Conservation (phyloP, 2,797 vertebrate species). For the Myotis daubentonii region DNA sequence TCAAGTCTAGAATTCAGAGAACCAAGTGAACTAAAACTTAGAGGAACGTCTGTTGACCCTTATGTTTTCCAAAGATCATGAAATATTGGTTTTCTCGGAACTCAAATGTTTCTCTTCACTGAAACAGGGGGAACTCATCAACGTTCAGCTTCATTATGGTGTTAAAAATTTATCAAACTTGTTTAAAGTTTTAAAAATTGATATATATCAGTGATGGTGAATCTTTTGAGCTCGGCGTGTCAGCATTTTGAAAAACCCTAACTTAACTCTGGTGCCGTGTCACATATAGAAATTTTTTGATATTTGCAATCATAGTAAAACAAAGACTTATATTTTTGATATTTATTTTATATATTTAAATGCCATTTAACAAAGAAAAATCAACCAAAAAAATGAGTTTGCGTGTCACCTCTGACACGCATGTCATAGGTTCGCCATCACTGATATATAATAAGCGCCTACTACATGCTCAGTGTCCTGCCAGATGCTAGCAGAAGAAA, state of each 20-base stretch:
- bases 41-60: background rate
- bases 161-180: background rate
- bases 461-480: background rate
- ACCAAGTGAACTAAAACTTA: constrained; percentile 1
- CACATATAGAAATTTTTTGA: too few relatives aligned
- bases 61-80: constrained; percentile 18
- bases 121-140: background rate
- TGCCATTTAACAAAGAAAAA: too few relatives aligned
- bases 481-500: background rate
- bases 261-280: too few relatives aligned
- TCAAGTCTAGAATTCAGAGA: background rate
- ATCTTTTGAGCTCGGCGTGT: too few relatives aligned
- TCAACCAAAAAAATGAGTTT: too few relatives aligned
- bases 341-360: too few relatives aligned
- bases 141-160: background rate
- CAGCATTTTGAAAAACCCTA: too few relatives aligned
- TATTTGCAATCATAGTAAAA: too few relatives aligned
- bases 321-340: too few relatives aligned
- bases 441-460: background rate
- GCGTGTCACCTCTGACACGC: too few relatives aligned
- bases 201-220: background rate
- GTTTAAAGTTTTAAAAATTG: constrained; percentile 11
- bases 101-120: background rate
- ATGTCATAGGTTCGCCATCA: too few relatives aligned
- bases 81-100: background rate